A percentile compares a stretch with the other conserved stretches of the same genome.
phyloP scores from a whole-genome alignment of 2,888 invertebrate species.

The Aporophyla lueneburgensis region DNA sequence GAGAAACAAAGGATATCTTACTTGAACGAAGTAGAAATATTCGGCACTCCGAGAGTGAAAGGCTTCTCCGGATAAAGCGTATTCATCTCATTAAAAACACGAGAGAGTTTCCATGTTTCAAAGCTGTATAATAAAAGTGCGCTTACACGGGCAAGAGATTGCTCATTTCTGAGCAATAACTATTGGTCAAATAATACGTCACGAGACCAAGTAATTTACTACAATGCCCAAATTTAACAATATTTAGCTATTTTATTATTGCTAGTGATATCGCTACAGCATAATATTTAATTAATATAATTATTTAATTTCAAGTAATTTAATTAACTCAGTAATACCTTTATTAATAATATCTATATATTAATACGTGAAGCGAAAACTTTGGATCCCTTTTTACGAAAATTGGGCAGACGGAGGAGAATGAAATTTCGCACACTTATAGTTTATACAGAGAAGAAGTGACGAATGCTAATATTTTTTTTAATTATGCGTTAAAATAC shows the following conservation, averaged over 20 bases:
- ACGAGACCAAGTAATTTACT: neutral
- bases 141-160: neutral
- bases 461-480: no score
- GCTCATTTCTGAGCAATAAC: neutral
- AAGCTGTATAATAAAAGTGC: slow-evolving; percentile 59
- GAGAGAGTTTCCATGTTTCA: slow-evolving; percentile 76
- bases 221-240: neutral
- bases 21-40: slow-evolving; percentile 56
- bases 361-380: no score
- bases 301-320: no score
- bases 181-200: neutral
- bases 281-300: no score
- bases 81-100: slow-evolving; percentile 79
- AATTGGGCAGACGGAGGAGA: no score
- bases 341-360: no score
- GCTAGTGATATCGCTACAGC: no score
- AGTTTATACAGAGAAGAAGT: no score
- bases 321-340: neutral
- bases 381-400: no score
- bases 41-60: slow-evolving; percentile 63
- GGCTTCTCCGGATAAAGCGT: slow-evolving; percentile 74
- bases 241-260: neutral
- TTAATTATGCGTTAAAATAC: no score
- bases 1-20: slow-evolving; percentile 39
- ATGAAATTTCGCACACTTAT: no score